Evolutionary conservation across 2,113 vertebrate species (phyloP).

Genomic region (Macquaria ambigua): DNA sequence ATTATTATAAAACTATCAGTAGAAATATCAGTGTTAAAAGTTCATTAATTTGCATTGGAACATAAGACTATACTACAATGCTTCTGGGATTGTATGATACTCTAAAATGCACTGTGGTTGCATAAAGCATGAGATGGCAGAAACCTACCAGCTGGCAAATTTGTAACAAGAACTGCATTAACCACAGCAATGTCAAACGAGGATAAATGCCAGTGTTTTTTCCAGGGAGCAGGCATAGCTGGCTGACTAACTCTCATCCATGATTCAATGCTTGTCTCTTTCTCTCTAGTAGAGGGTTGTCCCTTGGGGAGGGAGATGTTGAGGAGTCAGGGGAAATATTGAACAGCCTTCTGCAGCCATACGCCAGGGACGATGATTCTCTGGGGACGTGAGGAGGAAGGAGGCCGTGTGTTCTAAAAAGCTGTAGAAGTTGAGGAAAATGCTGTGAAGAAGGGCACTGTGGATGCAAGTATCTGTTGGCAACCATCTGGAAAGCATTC

Average conservation of each 20-base stretch:
- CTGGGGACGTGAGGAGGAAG: slow-evolving; percentile 27
- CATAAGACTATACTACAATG: neutral
- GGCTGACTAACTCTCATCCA: slow-evolving; percentile 59
- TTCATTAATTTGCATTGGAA: neutral
- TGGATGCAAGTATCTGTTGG: slow-evolving; percentile 43
- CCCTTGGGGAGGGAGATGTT: slow-evolving; percentile 37
- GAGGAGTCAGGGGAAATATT: slow-evolving; percentile 67
- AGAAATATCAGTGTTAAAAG: neutral
- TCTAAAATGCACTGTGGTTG: slow-evolving; percentile 44
- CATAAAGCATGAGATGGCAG: slow-evolving; percentile 50
- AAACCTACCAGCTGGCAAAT: slow-evolving; percentile 37
- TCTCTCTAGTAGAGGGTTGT: slow-evolving; percentile 31
- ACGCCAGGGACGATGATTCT: slow-evolving; percentile 44
- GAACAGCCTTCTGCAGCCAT: slow-evolving; percentile 58
- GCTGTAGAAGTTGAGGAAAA: slow-evolving; percentile 39
- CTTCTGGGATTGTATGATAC: slow-evolving; percentile 7
- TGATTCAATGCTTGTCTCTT: slow-evolving; percentile 62
- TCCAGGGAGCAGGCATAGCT: slow-evolving; percentile 46
- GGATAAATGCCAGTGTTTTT: slow-evolving; percentile 60
- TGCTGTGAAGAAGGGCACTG: slow-evolving; percentile 10
- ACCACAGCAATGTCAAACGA: slow-evolving; percentile 65
- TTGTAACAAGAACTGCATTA: slow-evolving; percentile 54
- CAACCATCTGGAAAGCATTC: slow-evolving; percentile 61
- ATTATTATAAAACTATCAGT: neutral
- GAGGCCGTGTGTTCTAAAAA: slow-evolving; percentile 38